Evolutionary conservation across 2,113 vertebrate species (phyloP), one percentile per base, ranked within the genome.

Genomic region (Poecile atricapillus): DNA sequence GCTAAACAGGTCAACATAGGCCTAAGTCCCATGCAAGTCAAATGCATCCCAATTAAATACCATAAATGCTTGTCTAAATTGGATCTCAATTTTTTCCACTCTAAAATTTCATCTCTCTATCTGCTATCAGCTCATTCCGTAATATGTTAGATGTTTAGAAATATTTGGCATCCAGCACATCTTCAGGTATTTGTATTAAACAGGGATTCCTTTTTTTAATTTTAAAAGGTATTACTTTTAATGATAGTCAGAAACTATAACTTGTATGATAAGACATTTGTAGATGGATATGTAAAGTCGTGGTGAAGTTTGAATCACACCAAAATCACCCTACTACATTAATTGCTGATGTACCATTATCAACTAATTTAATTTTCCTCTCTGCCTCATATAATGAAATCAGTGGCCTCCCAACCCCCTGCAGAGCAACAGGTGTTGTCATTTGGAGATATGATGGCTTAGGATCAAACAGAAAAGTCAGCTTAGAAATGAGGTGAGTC

Each of bases 351-450:
- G 13, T 25, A 17, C 22, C 50, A 20, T 44, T 90, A 30, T 62
- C 83, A 62, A n/a, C 9, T 64, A 0, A 31, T 92, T 91, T 82
- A 3, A 28, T 74, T 87, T 93, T 82, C 11, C 15, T 74, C 4
- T 87, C 7, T 59, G 60, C 16, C 30, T 81, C 4, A 19, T 53
- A 11, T 8, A 71, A 28, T 76, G 19, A 27, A 70, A 81, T 58
- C 0, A 4, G 10, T 89, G 0, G 0, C 49, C 11, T 74, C 62
- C 18, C 10, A 49, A 7, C 0, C 2, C 2, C 18, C 23, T 67
- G 35, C 41, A 67, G 63, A 80, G 16, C 41, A 69, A 60, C 1
- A 4, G 21, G 43, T 65, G 31, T 43, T 90, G 37, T 53, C 24
- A 13, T 58, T 86, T 76, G 55, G 15, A 31, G 17, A 12, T n/a